Conservation (phyloP, 2,888 invertebrate genomes). For the Parnassius glacialis region DNA sequence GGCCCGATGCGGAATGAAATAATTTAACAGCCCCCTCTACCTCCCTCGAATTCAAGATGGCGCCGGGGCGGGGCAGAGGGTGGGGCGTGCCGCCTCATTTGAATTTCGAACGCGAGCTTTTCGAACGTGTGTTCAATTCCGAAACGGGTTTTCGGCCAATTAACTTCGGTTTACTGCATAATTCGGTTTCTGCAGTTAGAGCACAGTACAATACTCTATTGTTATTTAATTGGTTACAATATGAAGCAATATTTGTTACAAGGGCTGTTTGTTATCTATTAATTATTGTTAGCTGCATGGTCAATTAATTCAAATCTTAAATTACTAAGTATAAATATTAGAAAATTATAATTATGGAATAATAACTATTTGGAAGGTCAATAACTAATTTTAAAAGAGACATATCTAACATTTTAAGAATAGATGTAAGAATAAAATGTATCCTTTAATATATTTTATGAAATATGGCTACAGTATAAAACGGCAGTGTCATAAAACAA, state of each 20-base stretch:
- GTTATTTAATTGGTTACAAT: slow-evolving; percentile 61
- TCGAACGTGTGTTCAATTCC: slow-evolving; percentile 73
- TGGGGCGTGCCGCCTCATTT: slow-evolving; percentile 79
- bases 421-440: no score
- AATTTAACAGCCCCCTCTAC: slow-evolving; percentile 75
- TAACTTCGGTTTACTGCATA: slow-evolving; percentile 63
- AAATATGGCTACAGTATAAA: background rate
- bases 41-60: slow-evolving; percentile 73
- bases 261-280: slow-evolving; percentile 13
- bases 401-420: no score
- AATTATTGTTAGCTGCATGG: background rate
- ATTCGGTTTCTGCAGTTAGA: slow-evolving; percentile 59
- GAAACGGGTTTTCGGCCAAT: slow-evolving; percentile 76
- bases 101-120: slow-evolving; percentile 77
- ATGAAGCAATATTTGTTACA: slow-evolving; percentile 33
- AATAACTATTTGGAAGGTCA: no score
- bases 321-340: no score
- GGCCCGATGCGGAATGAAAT: slow-evolving; percentile 79
- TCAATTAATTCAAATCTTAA: no score
- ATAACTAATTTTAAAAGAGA: no score
- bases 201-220: slow-evolving; percentile 56
- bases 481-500: slow-evolving; percentile 1
- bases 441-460: background rate
- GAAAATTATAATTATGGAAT: no score
- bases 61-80: slow-evolving; percentile 74